Percentiles rank a stretch among this genome's conserved stretches.
phyloP scores from a whole-genome alignment of 2,113 vertebrate species.

The Oncorhynchus masou region DNA sequence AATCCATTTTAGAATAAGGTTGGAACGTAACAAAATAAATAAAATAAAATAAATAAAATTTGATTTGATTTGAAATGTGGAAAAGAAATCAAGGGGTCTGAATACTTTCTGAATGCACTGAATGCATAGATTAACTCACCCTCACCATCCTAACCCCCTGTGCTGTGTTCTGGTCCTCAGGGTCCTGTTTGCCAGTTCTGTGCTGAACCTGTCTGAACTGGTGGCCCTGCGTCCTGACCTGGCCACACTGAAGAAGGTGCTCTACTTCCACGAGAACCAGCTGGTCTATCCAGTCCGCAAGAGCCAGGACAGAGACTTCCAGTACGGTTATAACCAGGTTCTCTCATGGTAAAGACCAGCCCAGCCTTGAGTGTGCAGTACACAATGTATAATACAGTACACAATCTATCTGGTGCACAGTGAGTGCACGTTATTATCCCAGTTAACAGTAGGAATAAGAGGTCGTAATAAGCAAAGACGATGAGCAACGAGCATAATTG shows the following conservation, averaged over 20 bases:
- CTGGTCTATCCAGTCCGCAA: conserved; percentile 91
- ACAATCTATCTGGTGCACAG: not conserved
- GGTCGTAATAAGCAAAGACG: conserved; percentile 6
- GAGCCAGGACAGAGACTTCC: conserved; percentile 90
- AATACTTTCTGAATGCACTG: not conserved
- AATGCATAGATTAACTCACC: conserved; percentile 11
- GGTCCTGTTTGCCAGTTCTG: conserved; percentile 89
- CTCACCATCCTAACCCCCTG: conserved; percentile 47
- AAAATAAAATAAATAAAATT: no score
- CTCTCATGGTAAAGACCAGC: conserved; percentile 68
- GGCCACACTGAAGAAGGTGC: conserved; percentile 85
- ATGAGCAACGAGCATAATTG: conserved; percentile 22
- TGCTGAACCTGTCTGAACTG: conserved; percentile 93
- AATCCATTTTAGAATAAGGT: no score
- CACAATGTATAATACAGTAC: not conserved
- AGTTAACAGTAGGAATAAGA: not conserved
- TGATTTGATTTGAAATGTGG: no score
- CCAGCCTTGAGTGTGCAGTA: not conserved
- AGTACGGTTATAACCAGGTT: conserved; percentile 95
- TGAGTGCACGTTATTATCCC: not conserved
- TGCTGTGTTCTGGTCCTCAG: conserved; percentile 73
- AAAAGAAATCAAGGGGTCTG: no score
- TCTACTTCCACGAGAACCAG: conserved; percentile 98
- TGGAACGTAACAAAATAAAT: no score
- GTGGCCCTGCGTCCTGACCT: conserved; percentile 88